Evolutionary conservation across 2,888 invertebrate genomes (phyloP), one percentile per base, ranked within the genome.

Genomic region (Embidobia sp.): DNA sequence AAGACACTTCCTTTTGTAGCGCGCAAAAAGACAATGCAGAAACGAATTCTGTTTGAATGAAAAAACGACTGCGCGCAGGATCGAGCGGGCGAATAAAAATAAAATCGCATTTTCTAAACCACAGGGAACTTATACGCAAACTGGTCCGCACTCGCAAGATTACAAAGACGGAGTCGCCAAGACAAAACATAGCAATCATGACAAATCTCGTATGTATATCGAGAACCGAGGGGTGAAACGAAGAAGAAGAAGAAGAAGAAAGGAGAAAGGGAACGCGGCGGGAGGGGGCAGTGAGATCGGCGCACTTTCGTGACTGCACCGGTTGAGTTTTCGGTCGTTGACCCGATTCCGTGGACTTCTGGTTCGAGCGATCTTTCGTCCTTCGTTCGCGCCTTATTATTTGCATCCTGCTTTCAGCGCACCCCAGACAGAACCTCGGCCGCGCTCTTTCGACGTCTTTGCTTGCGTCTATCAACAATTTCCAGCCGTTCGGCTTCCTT

Each of bases 311-410:
- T 69, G 70, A 74, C 74, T 70, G 69, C 73, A 78, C 61, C 74
- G 64, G 72, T 69, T 51, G 72, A 75, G 66, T 70, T 82, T 82
- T 81, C 82, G 82, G 82, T 70, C 80, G 78, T 81, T 82, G 82
- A 82, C 81, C 82, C 78, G 81, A 73, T 83, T 82, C 79, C 51
- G 19, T 49, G 64, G 70, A 79, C 76, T 81, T 79, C 79, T 79
- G 79, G 80, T 80, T 82, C 81, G 81, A 46, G 29, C 67, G 66
- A 73, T 55, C 67, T 48, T 67, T 75, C 74, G 61, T 75, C 67
- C 67, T 76, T 69, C 57, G 64, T 59, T 64, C 46, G 48, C 59
- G 59, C 64, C 70, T 70, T 78, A 74, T 74, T 78, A 78, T 78
- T 78, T 66, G 69, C 70, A 78, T 78, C 78, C 74, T 70, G 59